These are phyloP conservation scores for Drosophila fungiperda DNA, from an alignment of 2,888 invertebrate species.

Conservation along the genomic window DNA sequence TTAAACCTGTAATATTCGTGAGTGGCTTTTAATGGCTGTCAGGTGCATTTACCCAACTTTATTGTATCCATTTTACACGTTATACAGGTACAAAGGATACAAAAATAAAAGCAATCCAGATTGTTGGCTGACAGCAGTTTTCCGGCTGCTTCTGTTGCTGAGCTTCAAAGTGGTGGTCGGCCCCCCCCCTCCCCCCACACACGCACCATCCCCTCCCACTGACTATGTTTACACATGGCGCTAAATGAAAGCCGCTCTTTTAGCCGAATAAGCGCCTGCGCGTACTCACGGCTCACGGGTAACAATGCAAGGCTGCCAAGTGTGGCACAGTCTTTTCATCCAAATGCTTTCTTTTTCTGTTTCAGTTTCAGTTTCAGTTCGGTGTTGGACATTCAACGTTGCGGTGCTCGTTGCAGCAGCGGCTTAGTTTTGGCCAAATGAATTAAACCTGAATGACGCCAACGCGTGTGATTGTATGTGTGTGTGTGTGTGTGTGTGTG, in stretches of 20 bases:
- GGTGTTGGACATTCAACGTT: conserved; percentile 45
- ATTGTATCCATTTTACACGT: conserved; percentile 1
- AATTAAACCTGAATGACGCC: conserved; percentile 30
- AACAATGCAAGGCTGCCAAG: conserved; percentile 5
- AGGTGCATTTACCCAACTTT: conserved; percentile 10
- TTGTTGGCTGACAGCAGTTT: conserved; percentile 36
- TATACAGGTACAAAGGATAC: conserved; percentile 9
- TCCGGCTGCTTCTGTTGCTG: conserved; percentile 19
- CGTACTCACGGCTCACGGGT: conserved; percentile 21
- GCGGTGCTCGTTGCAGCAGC: conserved; percentile 22
- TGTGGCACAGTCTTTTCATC: conserved; percentile 17
- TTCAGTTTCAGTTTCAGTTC: conserved; percentile 43
- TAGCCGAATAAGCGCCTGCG: conserved; percentile 51
- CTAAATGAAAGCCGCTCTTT: conserved; percentile 49
- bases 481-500: neutral
- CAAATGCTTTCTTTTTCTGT: conserved; percentile 6
- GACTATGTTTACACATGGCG: conserved; percentile 5
- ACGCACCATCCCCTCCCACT: neutral
- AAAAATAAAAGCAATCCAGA: conserved; percentile 8
- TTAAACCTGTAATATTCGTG: neutral
- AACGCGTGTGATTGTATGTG: conserved; percentile 1
- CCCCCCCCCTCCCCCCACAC: too few species aligned
- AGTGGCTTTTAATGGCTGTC: neutral
- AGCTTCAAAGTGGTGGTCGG: conserved; percentile 24
- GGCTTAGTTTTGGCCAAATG: neutral